phyloP scores from a whole-genome alignment of 2,797 vertebrate genomes.

The Rousettus madagascariensis region DNA sequence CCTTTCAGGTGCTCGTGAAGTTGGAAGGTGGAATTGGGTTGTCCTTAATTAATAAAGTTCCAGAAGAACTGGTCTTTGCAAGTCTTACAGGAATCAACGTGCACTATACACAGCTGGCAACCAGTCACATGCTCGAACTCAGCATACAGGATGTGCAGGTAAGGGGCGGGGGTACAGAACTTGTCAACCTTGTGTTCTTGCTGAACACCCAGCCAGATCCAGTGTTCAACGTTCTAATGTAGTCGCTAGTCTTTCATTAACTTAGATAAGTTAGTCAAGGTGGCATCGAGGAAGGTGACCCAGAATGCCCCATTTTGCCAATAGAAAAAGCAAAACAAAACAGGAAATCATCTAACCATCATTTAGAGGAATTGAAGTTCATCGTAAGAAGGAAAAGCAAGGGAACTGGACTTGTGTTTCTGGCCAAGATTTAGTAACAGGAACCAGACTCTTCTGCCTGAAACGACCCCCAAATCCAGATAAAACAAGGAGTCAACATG shows the following conservation, averaged over 20 bases:
- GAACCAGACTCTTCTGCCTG: background rate
- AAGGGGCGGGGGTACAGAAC: background rate
- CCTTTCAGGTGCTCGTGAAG: slow-evolving; percentile 91
- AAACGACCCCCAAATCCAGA: background rate
- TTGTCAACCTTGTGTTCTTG: background rate
- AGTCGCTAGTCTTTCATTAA: background rate
- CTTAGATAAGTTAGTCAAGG: background rate
- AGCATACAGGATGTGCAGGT: slow-evolving; percentile 96
- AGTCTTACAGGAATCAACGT: slow-evolving; percentile 92
- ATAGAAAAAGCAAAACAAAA: background rate
- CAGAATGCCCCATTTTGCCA: background rate
- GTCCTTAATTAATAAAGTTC: slow-evolving; percentile 95
- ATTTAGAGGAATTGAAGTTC: background rate
- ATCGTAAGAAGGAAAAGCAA: background rate
- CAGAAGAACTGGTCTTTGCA: slow-evolving; percentile 95
- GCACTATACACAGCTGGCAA: slow-evolving; percentile 91
- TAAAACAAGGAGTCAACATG: background rate
- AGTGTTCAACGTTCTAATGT: background rate
- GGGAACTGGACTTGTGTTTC: background rate
- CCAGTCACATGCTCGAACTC: slow-evolving; percentile 93
- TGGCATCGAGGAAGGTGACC: background rate
- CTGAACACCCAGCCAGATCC: background rate
- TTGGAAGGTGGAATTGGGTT: slow-evolving; percentile 95
- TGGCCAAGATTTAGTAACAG: background rate
- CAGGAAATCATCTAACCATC: background rate